Percentiles rank a stretch among this genome's conserved stretches.
Evolutionary conservation across 2,797 vertebrate species (phyloP).

Genomic region (Myotis vivesi): DNA sequence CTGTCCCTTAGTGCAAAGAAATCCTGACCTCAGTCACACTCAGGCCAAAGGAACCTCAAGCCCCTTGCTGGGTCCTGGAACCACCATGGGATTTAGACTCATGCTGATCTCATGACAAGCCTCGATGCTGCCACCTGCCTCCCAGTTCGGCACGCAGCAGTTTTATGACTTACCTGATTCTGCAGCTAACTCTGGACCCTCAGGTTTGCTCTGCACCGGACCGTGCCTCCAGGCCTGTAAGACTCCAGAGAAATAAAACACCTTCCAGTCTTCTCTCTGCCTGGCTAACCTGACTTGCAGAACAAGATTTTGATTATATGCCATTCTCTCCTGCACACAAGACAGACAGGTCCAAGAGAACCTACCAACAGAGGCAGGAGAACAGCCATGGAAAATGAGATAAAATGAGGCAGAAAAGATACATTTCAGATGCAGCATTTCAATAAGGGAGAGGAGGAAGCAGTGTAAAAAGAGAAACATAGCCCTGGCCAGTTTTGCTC

Average conservation of each 20-base stretch:
- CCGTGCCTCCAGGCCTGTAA: background rate
- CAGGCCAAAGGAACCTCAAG: background rate
- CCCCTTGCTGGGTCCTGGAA: background rate
- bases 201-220: background rate
- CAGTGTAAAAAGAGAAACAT: background rate
- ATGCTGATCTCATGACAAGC: background rate
- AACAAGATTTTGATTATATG: background rate
- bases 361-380: conserved; percentile 38
- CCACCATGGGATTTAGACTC: background rate
- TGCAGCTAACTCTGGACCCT: background rate
- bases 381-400: background rate
- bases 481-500: too few species aligned
- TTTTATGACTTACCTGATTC: background rate
- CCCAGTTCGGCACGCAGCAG: background rate
- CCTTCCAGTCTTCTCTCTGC: background rate
- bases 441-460: background rate
- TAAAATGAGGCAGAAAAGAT: background rate
- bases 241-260: background rate
- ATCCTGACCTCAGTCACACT: background rate
- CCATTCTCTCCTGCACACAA: background rate
- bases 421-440: conserved; percentile 22
- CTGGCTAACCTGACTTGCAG: background rate
- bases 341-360: background rate
- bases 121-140: background rate
- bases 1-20: background rate